Percentiles rank a stretch among this genome's conserved stretches.
Conservation (phyloP, 2,113 vertebrate genomes). For the Oryzias melastigma region DNA sequence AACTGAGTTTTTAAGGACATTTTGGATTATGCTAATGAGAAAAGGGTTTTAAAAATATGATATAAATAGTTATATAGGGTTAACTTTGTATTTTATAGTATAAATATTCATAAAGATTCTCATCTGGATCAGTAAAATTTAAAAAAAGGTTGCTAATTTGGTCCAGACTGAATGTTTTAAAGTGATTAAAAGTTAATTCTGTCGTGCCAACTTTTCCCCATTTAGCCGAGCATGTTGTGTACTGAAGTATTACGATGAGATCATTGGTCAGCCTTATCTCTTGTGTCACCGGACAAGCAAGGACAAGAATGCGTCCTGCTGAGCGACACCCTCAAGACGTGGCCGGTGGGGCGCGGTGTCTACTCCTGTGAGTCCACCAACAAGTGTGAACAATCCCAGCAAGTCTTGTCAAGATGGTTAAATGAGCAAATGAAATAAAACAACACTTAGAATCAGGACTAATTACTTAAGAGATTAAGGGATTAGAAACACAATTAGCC, state of each 20-base stretch:
- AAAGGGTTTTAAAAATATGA: too few relatives aligned
- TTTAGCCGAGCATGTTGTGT: slow-evolving; percentile 29
- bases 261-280: slow-evolving; percentile 31
- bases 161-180: neutral
- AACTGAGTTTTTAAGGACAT: too few relatives aligned
- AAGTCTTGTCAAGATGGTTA: slow-evolving; percentile 33
- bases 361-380: slow-evolving; percentile 12
- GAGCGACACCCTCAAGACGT: slow-evolving; percentile 25
- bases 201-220: slow-evolving; percentile 16
- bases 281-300: slow-evolving; percentile 10
- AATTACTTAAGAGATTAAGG: slow-evolving; percentile 63
- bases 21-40: too few relatives aligned
- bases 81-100: too few relatives aligned
- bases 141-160: neutral
- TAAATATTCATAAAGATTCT: too few relatives aligned
- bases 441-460: slow-evolving; percentile 22
- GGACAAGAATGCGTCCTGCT: slow-evolving; percentile 20
- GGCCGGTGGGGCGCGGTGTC: neutral
- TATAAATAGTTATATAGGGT: too few relatives aligned
- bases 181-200: neutral
- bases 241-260: slow-evolving; percentile 20
- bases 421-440: slow-evolving; percentile 41
- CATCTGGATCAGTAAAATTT: neutral
- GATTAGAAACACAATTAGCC: slow-evolving; percentile 62
- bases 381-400: slow-evolving; percentile 42